Evolutionary conservation across 1,140 invertebrate genomes (phyloP).

Genomic region (Holcopasites calliopsidis): DNA sequence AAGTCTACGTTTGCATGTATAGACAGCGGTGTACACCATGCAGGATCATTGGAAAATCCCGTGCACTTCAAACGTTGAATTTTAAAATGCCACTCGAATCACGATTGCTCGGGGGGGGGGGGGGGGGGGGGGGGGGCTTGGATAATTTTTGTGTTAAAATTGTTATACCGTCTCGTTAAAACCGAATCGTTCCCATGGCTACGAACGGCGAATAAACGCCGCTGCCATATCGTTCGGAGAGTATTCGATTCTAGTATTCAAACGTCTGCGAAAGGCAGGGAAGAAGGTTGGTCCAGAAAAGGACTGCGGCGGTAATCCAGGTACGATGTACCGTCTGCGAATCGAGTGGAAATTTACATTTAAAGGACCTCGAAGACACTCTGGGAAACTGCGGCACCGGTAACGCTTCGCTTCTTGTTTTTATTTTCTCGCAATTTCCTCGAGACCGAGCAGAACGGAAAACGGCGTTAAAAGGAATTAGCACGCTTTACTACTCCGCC

Average conservation of each 20-base stretch:
- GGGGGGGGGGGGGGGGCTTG: too few relatives aligned
- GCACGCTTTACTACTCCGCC: conserved; percentile 68
- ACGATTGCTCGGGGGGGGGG: background rate
- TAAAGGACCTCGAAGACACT: conserved; percentile 66
- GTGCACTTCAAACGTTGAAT: conserved; percentile 62
- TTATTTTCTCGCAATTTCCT: conserved; percentile 76
- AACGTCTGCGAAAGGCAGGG: background rate
- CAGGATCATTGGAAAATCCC: conserved; percentile 69
- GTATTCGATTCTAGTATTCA: conserved; percentile 14
- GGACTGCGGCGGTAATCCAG: conserved; percentile 43
- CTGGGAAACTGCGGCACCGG: conserved; percentile 34
- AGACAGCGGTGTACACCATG: conserved; percentile 41
- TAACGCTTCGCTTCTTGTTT: conserved; percentile 64
- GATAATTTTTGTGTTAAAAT: background rate
- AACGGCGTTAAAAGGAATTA: conserved; percentile 74
- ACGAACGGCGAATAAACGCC: background rate
- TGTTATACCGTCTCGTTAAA: background rate
- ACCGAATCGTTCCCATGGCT: background rate
- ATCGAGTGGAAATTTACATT: conserved; percentile 72
- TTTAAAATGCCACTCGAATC: conserved; percentile 43
- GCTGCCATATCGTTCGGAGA: background rate
- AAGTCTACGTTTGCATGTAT: conserved; percentile 52
- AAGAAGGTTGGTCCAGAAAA: background rate
- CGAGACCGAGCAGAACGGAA: conserved; percentile 68
- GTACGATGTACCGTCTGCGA: conserved; percentile 53